Conservation (phyloP, 2,113 vertebrate species). For the Astur gentilis region DNA sequence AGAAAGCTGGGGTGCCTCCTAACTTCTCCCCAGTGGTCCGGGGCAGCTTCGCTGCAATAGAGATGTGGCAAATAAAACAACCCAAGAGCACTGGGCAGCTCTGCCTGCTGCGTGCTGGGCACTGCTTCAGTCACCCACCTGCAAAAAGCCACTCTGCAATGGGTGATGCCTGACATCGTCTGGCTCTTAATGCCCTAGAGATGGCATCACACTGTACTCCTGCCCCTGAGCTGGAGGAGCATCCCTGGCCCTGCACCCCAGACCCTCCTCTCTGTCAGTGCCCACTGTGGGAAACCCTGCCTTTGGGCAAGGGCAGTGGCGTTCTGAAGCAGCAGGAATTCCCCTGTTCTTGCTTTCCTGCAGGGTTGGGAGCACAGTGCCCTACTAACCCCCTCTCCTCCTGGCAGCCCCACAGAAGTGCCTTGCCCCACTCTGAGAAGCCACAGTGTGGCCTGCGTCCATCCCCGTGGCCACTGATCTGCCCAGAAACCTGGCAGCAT, state of each 20-base stretch:
- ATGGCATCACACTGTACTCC: background rate
- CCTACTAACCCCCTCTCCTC: background rate
- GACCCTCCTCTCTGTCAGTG: background rate
- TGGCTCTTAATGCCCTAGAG: rapidly evolving
- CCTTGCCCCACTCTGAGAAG: rapidly evolving
- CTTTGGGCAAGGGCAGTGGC: rapidly evolving
- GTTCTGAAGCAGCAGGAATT: background rate
- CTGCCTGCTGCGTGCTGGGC: rapidly evolving
- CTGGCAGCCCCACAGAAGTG: background rate
- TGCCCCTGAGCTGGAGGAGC: background rate
- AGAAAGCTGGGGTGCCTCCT: background rate
- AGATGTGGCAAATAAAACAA: background rate
- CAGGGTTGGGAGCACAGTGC: background rate
- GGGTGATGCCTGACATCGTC: rapidly evolving
- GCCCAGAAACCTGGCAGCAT: background rate
- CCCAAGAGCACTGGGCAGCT: background rate
- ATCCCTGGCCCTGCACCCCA: background rate
- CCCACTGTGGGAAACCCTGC: background rate
- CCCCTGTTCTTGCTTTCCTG: background rate
- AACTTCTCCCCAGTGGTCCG: rapidly evolving
- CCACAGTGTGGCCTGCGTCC: background rate
- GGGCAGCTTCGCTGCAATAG: background rate
- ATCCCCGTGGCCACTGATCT: rapidly evolving
- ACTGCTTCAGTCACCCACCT: background rate
- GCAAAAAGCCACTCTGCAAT: background rate